These are phyloP conservation scores for Lordiphosa mommai DNA, from an alignment of 1,140 invertebrate genomes.

Conservation along the genomic window DNA sequence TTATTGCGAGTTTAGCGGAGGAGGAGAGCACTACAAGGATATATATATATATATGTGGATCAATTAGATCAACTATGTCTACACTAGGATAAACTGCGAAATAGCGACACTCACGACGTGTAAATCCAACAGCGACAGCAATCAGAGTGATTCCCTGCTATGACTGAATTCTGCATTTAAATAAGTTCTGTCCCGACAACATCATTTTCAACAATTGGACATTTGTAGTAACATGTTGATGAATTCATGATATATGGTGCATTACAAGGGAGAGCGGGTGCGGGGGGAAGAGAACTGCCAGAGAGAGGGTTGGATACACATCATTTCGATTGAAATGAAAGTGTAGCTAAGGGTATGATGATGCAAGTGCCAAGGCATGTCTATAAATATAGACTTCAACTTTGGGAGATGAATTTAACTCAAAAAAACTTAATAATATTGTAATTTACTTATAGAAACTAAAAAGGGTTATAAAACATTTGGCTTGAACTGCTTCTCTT, in stretches of 20 bases:
- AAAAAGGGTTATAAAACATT: no score
- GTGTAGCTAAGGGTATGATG: conserved; percentile 12
- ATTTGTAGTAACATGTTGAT: conserved; percentile 71
- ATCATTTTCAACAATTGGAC: conserved; percentile 58
- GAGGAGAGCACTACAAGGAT: conserved; percentile 43
- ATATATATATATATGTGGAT: no score
- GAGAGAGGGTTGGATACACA: conserved; percentile 35
- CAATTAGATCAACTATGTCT: conserved; percentile 6
- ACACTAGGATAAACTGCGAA: conserved; percentile 22
- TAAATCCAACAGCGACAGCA: conserved; percentile 73
- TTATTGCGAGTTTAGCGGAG: conserved; percentile 31
- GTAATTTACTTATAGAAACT: no score
- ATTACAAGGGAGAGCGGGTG: conserved; percentile 1
- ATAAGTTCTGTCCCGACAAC: conserved; percentile 22
- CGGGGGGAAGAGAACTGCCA: conserved; percentile 6
- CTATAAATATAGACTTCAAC: background rate
- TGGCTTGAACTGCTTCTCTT: no score
- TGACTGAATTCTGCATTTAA: conserved; percentile 8
- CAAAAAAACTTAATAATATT: no score
- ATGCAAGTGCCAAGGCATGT: background rate
- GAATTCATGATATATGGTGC: conserved; percentile 49
- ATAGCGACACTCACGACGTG: conserved; percentile 61
- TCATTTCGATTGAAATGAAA: conserved; percentile 36
- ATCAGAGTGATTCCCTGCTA: conserved; percentile 65
- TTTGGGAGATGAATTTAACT: no score